Evolutionary conservation across 2,888 invertebrate species (phyloP), one percentile per base, ranked within the genome.

Genomic region (Xestia ashworthii): DNA sequence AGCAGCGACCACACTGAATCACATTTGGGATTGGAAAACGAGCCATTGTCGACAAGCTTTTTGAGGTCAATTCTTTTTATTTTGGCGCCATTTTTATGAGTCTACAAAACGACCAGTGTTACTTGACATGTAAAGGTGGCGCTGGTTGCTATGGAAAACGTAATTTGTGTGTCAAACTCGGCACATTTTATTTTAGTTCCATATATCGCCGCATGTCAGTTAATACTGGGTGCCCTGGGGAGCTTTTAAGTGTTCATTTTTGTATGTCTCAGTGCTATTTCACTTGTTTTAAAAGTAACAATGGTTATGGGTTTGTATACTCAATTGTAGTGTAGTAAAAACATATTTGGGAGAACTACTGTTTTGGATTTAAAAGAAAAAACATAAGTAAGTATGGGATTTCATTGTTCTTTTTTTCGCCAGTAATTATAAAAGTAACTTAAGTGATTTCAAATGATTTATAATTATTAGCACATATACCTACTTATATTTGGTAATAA

Each of bases 1-100:
- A 55, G 82, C 69, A 77, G 82, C 78, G 76, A 81, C 84, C 74
- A 78, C 80, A 81, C 74, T 85, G 87, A 86, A 83, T 89, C 88
- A 88, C 81, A 74, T 83, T 84, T 88, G 83, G 85, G 78, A 84
- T 76, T 84, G 83, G 88, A 84, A 85, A 90, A 90, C 89, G 89
- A 89, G 80, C 89, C 87, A 89, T 90, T 90, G 90, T 91, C 75
- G 81, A 81, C 84, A 71, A 82, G 81, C 80, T 86, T 85, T 87
- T 85, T 81, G 87, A 76, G 90, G 89, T 88, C 88, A 90, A 82
- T 74, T 74, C 71, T 78, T 85, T 86, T 87, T 87, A 73, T 87
- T 87, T 80, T 78, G 85, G 81, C 76, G 85, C 73, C 76, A 53
- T 22, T 74, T 80, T 74, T 82, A 78, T 66, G 71, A 16, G 69